These are phyloP conservation scores for Hartigia nigra DNA, from an alignment of 2,888 invertebrate genomes.

Conservation along the genomic window DNA sequence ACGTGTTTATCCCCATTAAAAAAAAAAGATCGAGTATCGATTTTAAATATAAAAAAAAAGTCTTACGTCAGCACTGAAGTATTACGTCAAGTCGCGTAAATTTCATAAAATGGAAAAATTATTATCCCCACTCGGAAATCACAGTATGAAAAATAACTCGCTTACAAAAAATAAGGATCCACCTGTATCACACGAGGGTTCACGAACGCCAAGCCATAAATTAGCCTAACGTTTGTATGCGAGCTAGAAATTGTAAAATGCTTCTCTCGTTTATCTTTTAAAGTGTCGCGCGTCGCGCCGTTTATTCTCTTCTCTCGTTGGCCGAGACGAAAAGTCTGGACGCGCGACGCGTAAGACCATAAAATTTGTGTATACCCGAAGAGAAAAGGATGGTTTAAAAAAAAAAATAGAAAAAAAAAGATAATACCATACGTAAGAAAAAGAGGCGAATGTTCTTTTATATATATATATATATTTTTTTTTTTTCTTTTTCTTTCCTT, in stretches of 20 bases:
- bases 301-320: not conserved
- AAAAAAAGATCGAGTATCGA: not conserved
- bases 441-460: not conserved
- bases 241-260: not conserved
- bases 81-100: not conserved
- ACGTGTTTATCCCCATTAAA: not conserved
- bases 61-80: not conserved
- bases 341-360: not conserved
- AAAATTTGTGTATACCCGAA: not conserved
- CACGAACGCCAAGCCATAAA: not conserved
- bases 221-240: not conserved
- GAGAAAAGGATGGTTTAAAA: not conserved
- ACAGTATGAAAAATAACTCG: not conserved
- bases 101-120: not conserved
- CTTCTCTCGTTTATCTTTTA: not conserved
- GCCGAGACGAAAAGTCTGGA: not conserved
- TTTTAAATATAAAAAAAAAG: not conserved
- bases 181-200: not conserved
- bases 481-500: constrained; percentile 21
- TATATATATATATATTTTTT: not conserved
- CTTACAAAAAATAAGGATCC: not conserved
- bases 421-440: not conserved
- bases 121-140: not conserved
- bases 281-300: not conserved
- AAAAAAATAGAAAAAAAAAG: not conserved